A percentile compares a stretch with the other conserved stretches of the same genome.
These are phyloP conservation scores for Tiliacea citrago DNA, from an alignment of 2,888 invertebrate species.

Conservation along the genomic window DNA sequence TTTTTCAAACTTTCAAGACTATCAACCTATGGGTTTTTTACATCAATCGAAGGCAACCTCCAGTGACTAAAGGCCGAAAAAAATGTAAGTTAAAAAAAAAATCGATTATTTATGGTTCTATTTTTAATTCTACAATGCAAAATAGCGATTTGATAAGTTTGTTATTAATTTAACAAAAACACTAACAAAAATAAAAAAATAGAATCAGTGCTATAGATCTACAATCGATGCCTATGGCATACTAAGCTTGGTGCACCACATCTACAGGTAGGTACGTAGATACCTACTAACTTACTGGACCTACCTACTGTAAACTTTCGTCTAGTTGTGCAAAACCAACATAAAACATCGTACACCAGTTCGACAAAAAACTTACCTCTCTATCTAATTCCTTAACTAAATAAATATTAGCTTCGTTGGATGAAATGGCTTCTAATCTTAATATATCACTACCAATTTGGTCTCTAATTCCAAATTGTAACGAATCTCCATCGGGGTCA, in stretches of 20 bases:
- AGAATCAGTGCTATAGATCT: not conserved
- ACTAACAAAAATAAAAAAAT: not conserved
- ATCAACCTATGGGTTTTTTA: too few relatives aligned
- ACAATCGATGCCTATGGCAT: not conserved
- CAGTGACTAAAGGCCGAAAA: not conserved
- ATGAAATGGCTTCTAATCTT: slow-evolving; percentile 94
- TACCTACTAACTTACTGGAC: not conserved
- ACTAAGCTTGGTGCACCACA: not conserved
- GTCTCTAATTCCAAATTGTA: slow-evolving; percentile 95
- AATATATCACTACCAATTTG: slow-evolving; percentile 96
- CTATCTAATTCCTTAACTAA: slow-evolving; percentile 97
- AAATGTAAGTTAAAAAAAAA: not conserved
- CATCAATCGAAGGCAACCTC: not conserved
- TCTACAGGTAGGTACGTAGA: not conserved
- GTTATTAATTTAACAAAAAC: not conserved
- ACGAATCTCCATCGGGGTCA: slow-evolving; percentile 96
- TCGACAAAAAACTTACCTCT: slow-evolving; percentile 91
- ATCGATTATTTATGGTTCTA: too few relatives aligned
- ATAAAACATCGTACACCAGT: not conserved
- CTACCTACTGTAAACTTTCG: not conserved
- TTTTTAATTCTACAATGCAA: too few relatives aligned
- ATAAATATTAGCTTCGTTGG: slow-evolving; percentile 96
- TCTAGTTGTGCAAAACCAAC: not conserved
- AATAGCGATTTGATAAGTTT: too few relatives aligned
- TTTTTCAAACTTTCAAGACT: not conserved